Conservation (phyloP, 2,888 invertebrate species). For the Synanthedon andrenaeformis region DNA sequence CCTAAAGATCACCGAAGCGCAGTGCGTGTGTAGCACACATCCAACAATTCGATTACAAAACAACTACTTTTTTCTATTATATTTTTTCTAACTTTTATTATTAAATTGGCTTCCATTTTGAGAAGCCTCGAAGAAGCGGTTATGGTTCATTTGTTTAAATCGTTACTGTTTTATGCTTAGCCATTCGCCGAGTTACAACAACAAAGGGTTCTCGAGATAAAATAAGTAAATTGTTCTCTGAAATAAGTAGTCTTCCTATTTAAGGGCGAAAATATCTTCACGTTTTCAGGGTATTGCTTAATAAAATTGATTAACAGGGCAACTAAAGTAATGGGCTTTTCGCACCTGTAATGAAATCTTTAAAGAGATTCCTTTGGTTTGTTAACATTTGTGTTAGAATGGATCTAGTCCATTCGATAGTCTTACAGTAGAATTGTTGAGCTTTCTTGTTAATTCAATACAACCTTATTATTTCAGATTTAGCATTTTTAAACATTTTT, state of each 20-base stretch:
- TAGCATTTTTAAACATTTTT: too few species aligned
- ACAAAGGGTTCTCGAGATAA: constrained; percentile 48
- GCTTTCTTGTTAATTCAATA: too few species aligned
- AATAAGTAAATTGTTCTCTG: constrained; percentile 40
- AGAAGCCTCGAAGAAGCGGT: neutral
- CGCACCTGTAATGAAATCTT: neutral
- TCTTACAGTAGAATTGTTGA: too few species aligned
- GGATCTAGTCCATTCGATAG: too few species aligned
- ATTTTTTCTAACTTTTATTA: neutral
- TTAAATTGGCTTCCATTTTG: neutral
- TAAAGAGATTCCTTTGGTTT: too few species aligned
- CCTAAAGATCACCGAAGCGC: too few species aligned
- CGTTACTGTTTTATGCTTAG: constrained; percentile 43
- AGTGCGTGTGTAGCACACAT: too few species aligned
- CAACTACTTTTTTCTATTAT: too few species aligned
- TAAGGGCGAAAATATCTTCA: constrained; percentile 23
- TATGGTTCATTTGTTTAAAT: constrained; percentile 37
- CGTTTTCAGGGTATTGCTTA: constrained; percentile 18
- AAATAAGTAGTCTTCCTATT: constrained; percentile 28
- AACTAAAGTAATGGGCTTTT: neutral
- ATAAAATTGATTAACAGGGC: constrained; percentile 12
- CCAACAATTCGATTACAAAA: too few species aligned
- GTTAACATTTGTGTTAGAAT: too few species aligned
- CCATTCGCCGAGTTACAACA: constrained; percentile 29
- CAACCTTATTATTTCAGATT: too few species aligned